Conservation (phyloP, 2,888 invertebrate genomes). For the Drepana falcataria region DNA sequence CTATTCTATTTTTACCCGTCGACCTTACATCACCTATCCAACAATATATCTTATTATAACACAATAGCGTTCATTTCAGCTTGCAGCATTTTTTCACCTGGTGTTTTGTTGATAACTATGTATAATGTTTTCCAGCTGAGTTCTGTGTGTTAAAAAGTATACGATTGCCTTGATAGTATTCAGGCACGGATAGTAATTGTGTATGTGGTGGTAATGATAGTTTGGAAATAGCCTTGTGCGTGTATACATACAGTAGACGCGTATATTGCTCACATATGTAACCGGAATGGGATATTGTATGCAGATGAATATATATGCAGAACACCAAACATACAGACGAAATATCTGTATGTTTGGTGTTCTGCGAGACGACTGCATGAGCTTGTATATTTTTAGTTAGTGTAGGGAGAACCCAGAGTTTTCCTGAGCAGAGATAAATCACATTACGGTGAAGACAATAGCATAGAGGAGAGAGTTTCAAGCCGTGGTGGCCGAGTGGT, state of each 20-base stretch:
- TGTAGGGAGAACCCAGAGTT: too few species aligned
- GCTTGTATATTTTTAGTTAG: too few species aligned
- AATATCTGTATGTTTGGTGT: too few species aligned
- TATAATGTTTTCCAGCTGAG: constrained; percentile 30
- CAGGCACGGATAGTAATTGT: constrained; percentile 17
- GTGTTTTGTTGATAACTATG: constrained; percentile 25
- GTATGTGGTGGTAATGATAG: constrained; percentile 15
- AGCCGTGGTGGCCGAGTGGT: too few species aligned
- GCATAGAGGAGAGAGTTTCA: too few species aligned
- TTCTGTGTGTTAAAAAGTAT: constrained; percentile 11
- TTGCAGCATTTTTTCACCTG: constrained; percentile 39
- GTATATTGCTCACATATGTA: background rate
- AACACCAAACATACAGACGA: too few species aligned
- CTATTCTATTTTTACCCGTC: constrained; percentile 50
- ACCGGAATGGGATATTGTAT: too few species aligned
- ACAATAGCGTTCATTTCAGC: constrained; percentile 19
- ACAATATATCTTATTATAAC: constrained; percentile 20
- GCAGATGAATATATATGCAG: too few species aligned
- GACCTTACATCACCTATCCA: constrained; percentile 7
- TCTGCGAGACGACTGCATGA: too few species aligned
- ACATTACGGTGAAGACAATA: too few species aligned
- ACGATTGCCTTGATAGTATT: constrained; percentile 10
- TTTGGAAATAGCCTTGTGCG: constrained; percentile 11
- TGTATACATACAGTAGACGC: background rate
- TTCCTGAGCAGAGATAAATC: too few species aligned